These are phyloP conservation scores for Linyphia triangularis DNA, from an alignment of 2,888 invertebrate species.

Conservation along the genomic window DNA sequence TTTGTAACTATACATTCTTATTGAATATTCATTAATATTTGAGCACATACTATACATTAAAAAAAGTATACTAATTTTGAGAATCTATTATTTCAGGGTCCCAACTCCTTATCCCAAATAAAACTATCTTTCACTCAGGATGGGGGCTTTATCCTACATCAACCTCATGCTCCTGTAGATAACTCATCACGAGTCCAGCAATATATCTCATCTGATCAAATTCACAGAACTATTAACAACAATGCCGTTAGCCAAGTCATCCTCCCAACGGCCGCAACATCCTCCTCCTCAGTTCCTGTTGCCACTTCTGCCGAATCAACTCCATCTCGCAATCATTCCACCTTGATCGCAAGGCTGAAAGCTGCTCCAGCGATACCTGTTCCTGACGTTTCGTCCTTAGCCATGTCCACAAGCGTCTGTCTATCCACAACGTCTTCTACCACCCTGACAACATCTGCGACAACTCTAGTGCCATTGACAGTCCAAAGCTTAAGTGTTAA, in stretches of 20 bases:
- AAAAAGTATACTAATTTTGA: no score
- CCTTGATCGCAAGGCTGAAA: constrained; percentile 76
- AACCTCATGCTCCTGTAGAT: constrained; percentile 33
- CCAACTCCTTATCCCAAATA: constrained; percentile 74
- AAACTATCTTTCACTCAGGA: constrained; percentile 77
- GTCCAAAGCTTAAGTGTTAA: constrained; percentile 76
- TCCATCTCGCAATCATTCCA: constrained; percentile 71
- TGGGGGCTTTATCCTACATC: constrained; percentile 77
- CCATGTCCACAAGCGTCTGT: constrained; percentile 4
- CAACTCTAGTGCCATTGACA: constrained; percentile 75
- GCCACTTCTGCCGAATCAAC: constrained; percentile 36
- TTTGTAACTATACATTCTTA: no score
- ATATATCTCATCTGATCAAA: constrained; percentile 48
- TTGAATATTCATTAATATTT: no score
- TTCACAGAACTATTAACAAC: constrained; percentile 36
- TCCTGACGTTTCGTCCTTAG: constrained; percentile 63
- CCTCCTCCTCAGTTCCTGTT: constrained; percentile 49
- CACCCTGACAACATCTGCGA: constrained; percentile 45
- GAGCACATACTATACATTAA: no score
- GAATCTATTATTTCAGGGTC: no score
- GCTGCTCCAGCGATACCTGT: constrained; percentile 75
- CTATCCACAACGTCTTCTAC: constrained; percentile 31
- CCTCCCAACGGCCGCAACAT: constrained; percentile 51
- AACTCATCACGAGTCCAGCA: constrained; percentile 40
- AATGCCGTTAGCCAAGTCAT: constrained; percentile 45